A percentile compares a stretch with the other conserved stretches of the same genome.
Evolutionary conservation across 2,113 vertebrate species (phyloP).

Genomic region (Oenanthe oenanthe): DNA sequence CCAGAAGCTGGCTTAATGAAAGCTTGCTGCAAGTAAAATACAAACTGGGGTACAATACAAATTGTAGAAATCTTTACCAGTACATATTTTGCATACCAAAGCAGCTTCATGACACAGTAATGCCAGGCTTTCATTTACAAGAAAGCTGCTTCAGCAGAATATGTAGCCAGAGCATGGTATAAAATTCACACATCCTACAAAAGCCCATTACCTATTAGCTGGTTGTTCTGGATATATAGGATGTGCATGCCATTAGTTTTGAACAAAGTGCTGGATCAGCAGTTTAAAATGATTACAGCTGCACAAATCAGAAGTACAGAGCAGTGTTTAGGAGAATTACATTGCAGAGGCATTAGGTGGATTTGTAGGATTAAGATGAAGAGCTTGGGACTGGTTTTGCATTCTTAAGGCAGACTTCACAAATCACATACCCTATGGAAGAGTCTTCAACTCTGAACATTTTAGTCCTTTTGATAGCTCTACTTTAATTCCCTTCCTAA

Average conservation of each 20-base stretch:
- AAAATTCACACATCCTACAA: constrained; percentile 39
- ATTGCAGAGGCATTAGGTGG: neutral
- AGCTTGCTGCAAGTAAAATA: constrained; percentile 9
- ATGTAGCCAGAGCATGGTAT: constrained; percentile 16
- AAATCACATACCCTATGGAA: neutral
- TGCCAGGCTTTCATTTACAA: constrained; percentile 8
- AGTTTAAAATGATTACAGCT: constrained; percentile 28
- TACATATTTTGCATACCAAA: neutral
- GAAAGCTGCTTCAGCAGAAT: constrained; percentile 61
- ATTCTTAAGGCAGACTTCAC: constrained; percentile 4
- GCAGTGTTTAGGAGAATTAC: constrained; percentile 19
- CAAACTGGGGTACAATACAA: neutral
- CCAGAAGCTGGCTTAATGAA: constrained; percentile 50
- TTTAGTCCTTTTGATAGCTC: neutral
- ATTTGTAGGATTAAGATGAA: constrained; percentile 35
- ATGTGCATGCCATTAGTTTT: constrained; percentile 15
- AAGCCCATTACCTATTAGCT: constrained; percentile 24
- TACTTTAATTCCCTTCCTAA: neutral
- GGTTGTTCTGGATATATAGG: constrained; percentile 17
- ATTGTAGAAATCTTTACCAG: neutral
- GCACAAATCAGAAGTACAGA: constrained; percentile 15
- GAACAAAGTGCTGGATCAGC: constrained; percentile 42
- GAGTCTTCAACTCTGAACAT: neutral
- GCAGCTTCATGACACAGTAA: constrained; percentile 30
- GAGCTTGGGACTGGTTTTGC: neutral